Evolutionary conservation across 1,140 invertebrate species (phyloP).

Genomic region (Drosophila serrata): DNA sequence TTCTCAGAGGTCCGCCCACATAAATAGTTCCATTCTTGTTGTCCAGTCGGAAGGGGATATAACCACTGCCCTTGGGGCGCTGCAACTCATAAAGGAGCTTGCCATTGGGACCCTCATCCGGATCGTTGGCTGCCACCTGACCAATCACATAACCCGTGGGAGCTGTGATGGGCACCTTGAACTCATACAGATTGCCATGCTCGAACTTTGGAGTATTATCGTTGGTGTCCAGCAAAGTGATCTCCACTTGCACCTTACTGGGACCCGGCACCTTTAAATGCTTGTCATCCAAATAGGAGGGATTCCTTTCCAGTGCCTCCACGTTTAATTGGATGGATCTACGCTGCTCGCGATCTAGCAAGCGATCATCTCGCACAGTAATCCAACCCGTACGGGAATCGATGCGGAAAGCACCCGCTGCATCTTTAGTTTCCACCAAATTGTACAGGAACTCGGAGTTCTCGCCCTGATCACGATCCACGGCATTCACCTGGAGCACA

Average conservation of each 20-base stretch:
- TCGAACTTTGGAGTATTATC: conserved; percentile 95
- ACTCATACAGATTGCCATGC: conserved; percentile 92
- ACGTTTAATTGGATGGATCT: conserved; percentile 90
- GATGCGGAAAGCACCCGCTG: conserved; percentile 91
- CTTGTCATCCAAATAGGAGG: conserved; percentile 75
- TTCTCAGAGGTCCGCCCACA: conserved; percentile 89
- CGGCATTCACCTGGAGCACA: conserved; percentile 92
- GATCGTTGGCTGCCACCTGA: conserved; percentile 91
- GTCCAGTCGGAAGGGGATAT: conserved; percentile 90
- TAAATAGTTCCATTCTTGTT: conserved; percentile 89
- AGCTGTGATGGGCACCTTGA: conserved; percentile 89
- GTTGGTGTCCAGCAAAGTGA: conserved; percentile 93
- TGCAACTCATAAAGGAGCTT: conserved; percentile 92
- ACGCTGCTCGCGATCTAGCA: conserved; percentile 92
- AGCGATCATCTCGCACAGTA: conserved; percentile 91
- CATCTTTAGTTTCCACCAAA: conserved; percentile 88
- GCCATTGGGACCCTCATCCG: conserved; percentile 92
- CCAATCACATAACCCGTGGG: conserved; percentile 90
- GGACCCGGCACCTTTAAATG: conserved; percentile 76
- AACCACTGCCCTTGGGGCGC: conserved; percentile 88
- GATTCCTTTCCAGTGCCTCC: conserved; percentile 89
- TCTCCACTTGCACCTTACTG: conserved; percentile 90
- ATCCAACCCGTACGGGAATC: conserved; percentile 93
- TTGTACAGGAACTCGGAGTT: conserved; percentile 94
- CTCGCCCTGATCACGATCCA: conserved; percentile 92